Conservation (phyloP, 2,113 vertebrate species). For the Dinomys branickii region DNA sequence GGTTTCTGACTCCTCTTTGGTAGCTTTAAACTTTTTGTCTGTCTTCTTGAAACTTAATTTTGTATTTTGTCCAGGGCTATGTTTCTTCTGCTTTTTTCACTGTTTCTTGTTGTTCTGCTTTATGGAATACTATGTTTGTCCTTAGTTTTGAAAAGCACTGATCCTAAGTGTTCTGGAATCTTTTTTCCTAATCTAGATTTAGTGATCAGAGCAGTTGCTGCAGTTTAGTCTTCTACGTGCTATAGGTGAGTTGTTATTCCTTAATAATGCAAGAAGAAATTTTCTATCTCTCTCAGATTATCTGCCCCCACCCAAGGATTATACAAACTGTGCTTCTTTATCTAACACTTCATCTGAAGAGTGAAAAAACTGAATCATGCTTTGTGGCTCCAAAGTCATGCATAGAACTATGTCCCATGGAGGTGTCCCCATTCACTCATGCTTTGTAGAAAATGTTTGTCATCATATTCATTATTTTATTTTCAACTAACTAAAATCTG, state of each 20-base stretch:
- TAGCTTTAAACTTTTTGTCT: not conserved
- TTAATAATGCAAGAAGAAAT: not conserved
- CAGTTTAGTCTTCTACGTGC: not conserved
- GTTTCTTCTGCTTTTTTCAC: too few species aligned
- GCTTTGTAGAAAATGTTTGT: not conserved
- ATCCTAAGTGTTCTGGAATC: not conserved
- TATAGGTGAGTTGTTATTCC: not conserved
- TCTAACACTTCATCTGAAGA: not conserved
- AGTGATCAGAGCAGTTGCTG: not conserved
- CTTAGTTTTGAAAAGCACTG: not conserved
- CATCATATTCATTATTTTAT: not conserved
- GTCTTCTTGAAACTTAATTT: not conserved
- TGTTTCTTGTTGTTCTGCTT: too few species aligned
- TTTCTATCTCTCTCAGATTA: not conserved
- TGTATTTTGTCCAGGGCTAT: too few species aligned
- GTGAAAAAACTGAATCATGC: too few species aligned
- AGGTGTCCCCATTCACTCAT: not conserved
- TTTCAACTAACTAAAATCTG: not conserved
- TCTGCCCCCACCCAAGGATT: not conserved
- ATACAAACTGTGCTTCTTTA: accelerated
- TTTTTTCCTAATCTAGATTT: not conserved
- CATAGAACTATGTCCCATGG: not conserved
- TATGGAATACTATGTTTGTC: accelerated
- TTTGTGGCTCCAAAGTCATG: too few species aligned
- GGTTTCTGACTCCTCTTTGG: not conserved